A percentile compares a stretch with the other conserved stretches of the same genome.
Evolutionary conservation across 2,888 invertebrate species (phyloP).

Genomic region (Troilus luridus): DNA sequence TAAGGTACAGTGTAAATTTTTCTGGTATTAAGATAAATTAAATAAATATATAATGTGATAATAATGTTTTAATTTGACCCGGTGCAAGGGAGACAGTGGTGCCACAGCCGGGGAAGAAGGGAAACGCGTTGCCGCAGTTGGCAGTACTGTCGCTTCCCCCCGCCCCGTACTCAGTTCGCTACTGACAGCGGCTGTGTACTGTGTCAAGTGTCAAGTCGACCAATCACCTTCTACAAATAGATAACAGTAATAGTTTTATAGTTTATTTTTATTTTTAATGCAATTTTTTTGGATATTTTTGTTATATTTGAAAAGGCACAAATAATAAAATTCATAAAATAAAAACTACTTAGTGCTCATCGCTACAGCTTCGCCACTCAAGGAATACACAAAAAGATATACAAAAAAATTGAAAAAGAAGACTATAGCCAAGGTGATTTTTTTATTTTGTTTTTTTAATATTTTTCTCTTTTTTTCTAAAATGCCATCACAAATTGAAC

Average conservation of each 20-base stretch:
- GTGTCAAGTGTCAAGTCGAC: background rate
- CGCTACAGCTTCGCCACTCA: slow-evolving; percentile 16
- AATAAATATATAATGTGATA: too few species aligned
- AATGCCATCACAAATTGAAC: slow-evolving; percentile 33
- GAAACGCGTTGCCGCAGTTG: slow-evolving; percentile 14
- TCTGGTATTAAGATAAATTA: too few species aligned
- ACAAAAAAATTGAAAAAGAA: background rate
- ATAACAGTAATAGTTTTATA: slow-evolving; percentile 6
- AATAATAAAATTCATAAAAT: background rate
- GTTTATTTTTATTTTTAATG: background rate
- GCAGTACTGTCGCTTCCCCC: slow-evolving; percentile 32
- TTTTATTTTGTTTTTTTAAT: background rate
- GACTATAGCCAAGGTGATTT: slow-evolving; percentile 18
- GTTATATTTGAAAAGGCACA: background rate
- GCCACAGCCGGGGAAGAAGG: slow-evolving; percentile 14
- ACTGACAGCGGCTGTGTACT: slow-evolving; percentile 23
- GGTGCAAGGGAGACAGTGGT: background rate
- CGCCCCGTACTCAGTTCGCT: slow-evolving; percentile 39
- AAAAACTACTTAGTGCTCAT: slow-evolving; percentile 38
- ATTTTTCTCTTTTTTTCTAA: background rate
- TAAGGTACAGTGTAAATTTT: too few species aligned
- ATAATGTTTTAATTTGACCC: too few species aligned
- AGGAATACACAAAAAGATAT: slow-evolving; percentile 14
- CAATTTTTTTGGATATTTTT: background rate
- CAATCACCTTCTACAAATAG: background rate